A percentile compares a stretch with the other conserved stretches of the same genome.
phyloP scores from a whole-genome alignment of 2,888 invertebrate species.

The Cataglyphis rosenhaueri region DNA sequence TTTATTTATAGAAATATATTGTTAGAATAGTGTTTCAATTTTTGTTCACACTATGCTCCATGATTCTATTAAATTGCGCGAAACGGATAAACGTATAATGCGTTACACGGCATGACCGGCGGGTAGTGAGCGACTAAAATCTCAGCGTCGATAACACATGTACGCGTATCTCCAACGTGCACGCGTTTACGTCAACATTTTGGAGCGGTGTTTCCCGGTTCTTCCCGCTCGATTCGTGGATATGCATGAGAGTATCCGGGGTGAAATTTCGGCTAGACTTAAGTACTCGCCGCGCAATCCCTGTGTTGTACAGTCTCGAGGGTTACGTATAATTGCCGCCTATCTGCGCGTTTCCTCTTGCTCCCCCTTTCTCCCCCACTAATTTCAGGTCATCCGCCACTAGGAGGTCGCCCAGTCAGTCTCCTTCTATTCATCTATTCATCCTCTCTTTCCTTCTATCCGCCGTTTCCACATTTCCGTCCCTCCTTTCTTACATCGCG shows the following conservation, averaged over 20 bases:
- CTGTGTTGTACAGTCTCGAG: conserved; percentile 45
- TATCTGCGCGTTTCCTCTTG: conserved; percentile 26
- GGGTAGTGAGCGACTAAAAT: conserved; percentile 64
- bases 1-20: background rate
- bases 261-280: conserved; percentile 67
- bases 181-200: conserved; percentile 69
- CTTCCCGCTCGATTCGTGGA: conserved; percentile 62
- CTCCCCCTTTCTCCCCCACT: background rate
- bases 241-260: conserved; percentile 67
- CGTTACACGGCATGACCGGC: conserved; percentile 54
- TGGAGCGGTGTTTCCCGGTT: background rate
- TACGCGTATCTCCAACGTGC: conserved; percentile 54
- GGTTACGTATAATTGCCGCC: conserved; percentile 37
- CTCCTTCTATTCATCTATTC: background rate
- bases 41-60: conserved; percentile 17
- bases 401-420: background rate
- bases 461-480: conserved; percentile 17
- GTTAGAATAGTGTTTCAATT: background rate
- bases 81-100: conserved; percentile 62
- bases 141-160: conserved; percentile 67
- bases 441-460: background rate
- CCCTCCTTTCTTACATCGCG: conserved; percentile 61
- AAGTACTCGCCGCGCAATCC: conserved; percentile 48
- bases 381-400: conserved; percentile 15
- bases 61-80: conserved; percentile 49